Percentiles rank a stretch among this genome's conserved stretches.
phyloP scores from a whole-genome alignment of 1,140 invertebrate species.

The Polypedilum vanderplanki region DNA sequence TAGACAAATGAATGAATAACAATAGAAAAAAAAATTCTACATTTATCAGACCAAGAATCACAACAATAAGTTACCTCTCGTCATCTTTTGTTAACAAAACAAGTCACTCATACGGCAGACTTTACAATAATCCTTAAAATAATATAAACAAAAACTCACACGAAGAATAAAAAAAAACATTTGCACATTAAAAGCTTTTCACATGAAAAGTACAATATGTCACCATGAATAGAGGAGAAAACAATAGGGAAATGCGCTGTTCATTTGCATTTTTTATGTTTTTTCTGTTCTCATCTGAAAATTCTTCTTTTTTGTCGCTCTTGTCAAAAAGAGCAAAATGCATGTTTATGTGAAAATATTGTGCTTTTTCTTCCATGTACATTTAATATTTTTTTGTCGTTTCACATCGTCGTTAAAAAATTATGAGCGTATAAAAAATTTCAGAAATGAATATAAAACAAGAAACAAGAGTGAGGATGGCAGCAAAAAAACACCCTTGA shows the following conservation, averaged over 20 bases:
- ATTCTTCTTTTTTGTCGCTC: not conserved
- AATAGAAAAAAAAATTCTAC: too few species aligned
- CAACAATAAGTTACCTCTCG: too few species aligned
- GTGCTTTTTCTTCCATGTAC: constrained; percentile 17
- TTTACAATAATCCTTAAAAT: too few species aligned
- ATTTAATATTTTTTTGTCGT: constrained; percentile 14
- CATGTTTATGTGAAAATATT: constrained; percentile 16
- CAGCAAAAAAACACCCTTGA: too few species aligned
- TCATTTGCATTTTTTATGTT: constrained; percentile 19
- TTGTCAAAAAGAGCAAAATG: constrained; percentile 15
- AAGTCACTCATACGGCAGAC: too few species aligned
- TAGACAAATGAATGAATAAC: too few species aligned
- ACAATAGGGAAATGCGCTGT: constrained; percentile 16
- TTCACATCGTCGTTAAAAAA: constrained; percentile 18
- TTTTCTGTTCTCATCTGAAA: not conserved
- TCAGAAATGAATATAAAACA: constrained; percentile 4
- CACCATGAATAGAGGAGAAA: not conserved
- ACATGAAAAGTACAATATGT: constrained; percentile 10
- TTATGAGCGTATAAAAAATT: constrained; percentile 19
- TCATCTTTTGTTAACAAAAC: too few species aligned
- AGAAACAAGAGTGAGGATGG: not conserved
- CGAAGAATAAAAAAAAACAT: not conserved
- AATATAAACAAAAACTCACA: too few species aligned
- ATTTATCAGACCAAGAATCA: too few species aligned
- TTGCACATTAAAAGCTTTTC: constrained; percentile 18